phyloP scores from a whole-genome alignment of 1,140 invertebrate species.

The Anastatus disparis region DNA sequence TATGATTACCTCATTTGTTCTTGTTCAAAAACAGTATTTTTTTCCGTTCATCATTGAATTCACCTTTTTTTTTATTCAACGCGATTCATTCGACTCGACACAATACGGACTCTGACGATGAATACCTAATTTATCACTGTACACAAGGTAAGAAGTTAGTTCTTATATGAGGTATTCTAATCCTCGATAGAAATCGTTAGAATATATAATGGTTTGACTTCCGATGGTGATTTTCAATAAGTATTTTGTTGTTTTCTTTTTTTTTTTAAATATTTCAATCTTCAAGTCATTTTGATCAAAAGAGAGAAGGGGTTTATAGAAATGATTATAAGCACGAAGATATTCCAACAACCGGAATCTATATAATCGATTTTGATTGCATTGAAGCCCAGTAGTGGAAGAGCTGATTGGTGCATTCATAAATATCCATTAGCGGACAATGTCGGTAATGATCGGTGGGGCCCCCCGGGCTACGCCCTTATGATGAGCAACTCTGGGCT shows the following conservation, averaged over 20 bases:
- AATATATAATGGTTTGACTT: background rate
- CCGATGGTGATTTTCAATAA: background rate
- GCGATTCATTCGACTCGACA: constrained; percentile 29
- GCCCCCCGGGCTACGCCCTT: constrained; percentile 63
- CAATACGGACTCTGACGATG: constrained; percentile 12
- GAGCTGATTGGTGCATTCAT: constrained; percentile 67
- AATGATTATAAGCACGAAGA: background rate
- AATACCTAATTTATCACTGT: constrained; percentile 26
- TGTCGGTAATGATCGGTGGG: constrained; percentile 65
- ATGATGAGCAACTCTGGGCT: constrained; percentile 45
- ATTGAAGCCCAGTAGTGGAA: constrained; percentile 66
- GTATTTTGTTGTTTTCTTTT: too few species aligned
- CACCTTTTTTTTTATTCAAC: constrained; percentile 12
- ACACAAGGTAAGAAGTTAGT: background rate
- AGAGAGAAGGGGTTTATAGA: background rate
- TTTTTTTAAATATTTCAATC: too few species aligned
- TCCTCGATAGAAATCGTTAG: background rate
- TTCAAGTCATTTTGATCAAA: too few species aligned
- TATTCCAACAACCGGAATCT: background rate
- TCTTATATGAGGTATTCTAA: background rate
- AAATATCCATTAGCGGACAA: constrained; percentile 68
- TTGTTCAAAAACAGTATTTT: constrained; percentile 36
- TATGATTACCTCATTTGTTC: constrained; percentile 41
- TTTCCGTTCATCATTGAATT: constrained; percentile 35
- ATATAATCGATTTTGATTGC: constrained; percentile 67